Percentiles rank a stretch among this genome's conserved stretches.
phyloP scores from a whole-genome alignment of 2,888 invertebrate genomes.

The Chromoteleia sp. region DNA sequence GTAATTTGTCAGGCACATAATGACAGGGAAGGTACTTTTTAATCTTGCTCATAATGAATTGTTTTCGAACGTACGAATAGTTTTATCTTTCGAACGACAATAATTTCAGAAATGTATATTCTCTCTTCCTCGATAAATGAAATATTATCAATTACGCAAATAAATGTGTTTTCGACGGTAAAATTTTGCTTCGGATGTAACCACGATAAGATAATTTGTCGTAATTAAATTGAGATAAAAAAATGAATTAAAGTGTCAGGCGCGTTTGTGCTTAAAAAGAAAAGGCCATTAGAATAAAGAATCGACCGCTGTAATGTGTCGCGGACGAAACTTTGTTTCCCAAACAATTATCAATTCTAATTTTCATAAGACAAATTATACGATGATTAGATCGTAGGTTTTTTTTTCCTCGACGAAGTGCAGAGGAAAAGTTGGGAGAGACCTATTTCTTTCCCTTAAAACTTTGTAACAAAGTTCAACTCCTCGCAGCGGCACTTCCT shows the following conservation, averaged over 20 bases:
- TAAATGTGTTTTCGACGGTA: too few relatives aligned
- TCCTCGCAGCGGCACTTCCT: background rate
- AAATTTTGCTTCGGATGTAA: too few relatives aligned
- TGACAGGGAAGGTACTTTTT: background rate
- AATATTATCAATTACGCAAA: too few relatives aligned
- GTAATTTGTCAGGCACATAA: constrained; percentile 15
- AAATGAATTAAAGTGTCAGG: too few relatives aligned
- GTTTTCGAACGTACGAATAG: background rate
- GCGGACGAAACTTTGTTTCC: background rate
- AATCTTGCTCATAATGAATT: background rate
- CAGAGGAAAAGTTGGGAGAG: constrained; percentile 10
- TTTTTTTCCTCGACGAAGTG: constrained; percentile 13
- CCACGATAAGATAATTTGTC: too few relatives aligned
- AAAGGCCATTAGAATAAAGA: too few relatives aligned
- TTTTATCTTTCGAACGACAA: too few relatives aligned
- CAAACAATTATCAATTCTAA: constrained; percentile 28
- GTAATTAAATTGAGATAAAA: too few relatives aligned
- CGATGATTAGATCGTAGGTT: constrained; percentile 17
- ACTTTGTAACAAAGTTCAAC: constrained; percentile 26
- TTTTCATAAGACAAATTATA: constrained; percentile 26
- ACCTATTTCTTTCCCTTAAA: constrained; percentile 15
- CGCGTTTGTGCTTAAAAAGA: too few relatives aligned
- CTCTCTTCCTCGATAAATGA: too few relatives aligned
- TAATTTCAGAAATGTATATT: too few relatives aligned
- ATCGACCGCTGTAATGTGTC: too few relatives aligned